Evolutionary conservation across 2,888 invertebrate species (phyloP).

Genomic region (Dryobota labecula): DNA sequence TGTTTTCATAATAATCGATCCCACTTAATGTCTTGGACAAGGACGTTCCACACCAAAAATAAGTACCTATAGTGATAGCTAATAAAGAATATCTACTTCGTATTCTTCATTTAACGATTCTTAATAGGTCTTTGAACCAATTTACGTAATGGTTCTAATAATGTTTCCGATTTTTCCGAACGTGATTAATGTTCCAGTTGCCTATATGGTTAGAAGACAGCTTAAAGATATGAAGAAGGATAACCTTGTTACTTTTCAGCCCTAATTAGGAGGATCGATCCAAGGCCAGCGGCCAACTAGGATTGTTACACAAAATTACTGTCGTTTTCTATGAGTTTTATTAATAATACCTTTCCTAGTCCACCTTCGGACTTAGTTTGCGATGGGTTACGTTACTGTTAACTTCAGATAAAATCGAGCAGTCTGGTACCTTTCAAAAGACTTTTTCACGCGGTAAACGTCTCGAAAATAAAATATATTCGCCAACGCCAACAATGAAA

Average conservation of each 20-base stretch:
- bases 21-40: constrained; percentile 26
- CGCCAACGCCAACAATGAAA: background rate
- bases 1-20: constrained; percentile 49
- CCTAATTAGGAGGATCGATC: background rate
- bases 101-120: constrained; percentile 5
- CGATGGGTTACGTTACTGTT: background rate
- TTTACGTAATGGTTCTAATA: constrained; percentile 2
- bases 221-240: background rate
- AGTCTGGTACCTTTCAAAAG: background rate
- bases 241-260: background rate
- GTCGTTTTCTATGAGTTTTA: background rate
- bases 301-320: background rate
- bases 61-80: constrained; percentile 39
- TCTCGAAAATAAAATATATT: background rate
- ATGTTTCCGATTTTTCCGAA: background rate
- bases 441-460: background rate
- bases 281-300: background rate
- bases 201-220: constrained; percentile 1
- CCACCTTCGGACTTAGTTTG: background rate
- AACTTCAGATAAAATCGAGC: background rate
- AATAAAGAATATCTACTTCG: constrained; percentile 26
- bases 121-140: constrained; percentile 13
- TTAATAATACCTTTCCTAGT: no score
- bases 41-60: constrained; percentile 34
- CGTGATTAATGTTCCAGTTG: background rate